Conservation (phyloP, 2,888 invertebrate species). For the Periphyllus acericola region DNA sequence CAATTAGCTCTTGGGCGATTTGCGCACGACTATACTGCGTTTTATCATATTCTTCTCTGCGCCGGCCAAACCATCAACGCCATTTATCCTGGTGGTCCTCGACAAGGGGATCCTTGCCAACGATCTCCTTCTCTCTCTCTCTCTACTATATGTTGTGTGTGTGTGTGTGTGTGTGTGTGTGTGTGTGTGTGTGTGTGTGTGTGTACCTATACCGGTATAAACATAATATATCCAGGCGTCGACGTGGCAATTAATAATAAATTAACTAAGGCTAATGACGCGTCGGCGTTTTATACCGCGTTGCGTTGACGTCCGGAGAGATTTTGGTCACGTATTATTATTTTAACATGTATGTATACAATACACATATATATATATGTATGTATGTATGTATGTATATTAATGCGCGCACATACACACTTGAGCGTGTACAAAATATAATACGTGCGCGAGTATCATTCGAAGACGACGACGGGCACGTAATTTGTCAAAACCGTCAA, state of each 20-base stretch:
- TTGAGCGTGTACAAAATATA: background rate
- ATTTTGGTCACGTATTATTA: background rate
- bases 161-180: background rate
- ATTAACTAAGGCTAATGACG: conserved; percentile 51
- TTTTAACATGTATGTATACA: background rate
- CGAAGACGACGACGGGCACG: background rate
- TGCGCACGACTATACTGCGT: background rate
- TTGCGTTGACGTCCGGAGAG: no score
- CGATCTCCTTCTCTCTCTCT: no score
- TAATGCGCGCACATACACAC: background rate
- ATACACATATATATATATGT: background rate
- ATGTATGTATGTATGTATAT: background rate
- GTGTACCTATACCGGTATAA: no score
- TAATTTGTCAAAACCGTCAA: conserved; percentile 53
- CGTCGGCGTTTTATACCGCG: background rate
- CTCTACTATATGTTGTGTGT: no score
- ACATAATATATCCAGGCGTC: background rate
- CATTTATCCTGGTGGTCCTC: background rate
- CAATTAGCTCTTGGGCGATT: background rate
- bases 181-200: background rate
- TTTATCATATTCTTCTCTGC: background rate
- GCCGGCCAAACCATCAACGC: background rate
- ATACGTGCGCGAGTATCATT: background rate
- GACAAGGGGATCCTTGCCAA: background rate
- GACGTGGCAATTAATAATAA: conserved; percentile 44